These are phyloP conservation scores for Acronicta leporina DNA, from an alignment of 2,888 invertebrate genomes.

Conservation along the genomic window DNA sequence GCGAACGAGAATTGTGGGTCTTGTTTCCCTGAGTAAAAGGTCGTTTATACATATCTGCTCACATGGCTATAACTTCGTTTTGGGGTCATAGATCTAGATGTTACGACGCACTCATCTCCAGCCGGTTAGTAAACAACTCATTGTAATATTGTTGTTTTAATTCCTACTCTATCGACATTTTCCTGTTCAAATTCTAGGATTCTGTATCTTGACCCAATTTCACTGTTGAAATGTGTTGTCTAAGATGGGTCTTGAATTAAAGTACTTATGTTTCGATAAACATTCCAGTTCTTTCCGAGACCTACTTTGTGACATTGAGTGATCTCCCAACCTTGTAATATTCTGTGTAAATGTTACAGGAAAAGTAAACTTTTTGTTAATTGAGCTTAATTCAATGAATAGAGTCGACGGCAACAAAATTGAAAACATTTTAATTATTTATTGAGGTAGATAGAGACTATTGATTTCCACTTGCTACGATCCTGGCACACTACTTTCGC, in stretches of 20 bases:
- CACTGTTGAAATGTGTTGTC: not conserved
- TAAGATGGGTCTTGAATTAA: not conserved
- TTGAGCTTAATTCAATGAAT: no score
- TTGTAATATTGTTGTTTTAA: constrained; percentile 20
- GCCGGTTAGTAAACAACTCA: constrained; percentile 9
- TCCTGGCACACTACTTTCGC: no score
- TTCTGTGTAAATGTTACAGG: not conserved
- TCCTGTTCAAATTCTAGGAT: constrained; percentile 9
- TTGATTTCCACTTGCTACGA: no score
- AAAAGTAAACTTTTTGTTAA: constrained; percentile 1
- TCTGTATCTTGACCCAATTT: constrained; percentile 20
- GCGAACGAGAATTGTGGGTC: no score
- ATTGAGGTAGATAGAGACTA: no score
- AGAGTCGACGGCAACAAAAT: no score
- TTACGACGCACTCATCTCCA: constrained; percentile 6
- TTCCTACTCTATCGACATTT: not conserved
- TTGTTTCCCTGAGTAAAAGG: no score
- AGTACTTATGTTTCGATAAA: constrained; percentile 21
- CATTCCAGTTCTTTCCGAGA: constrained; percentile 1
- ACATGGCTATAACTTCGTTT: constrained; percentile 3
- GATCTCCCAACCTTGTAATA: not conserved
- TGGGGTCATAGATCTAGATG: constrained; percentile 14
- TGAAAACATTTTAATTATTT: no score
- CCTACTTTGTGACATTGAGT: not conserved
- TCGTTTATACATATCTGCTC: not conserved